A percentile compares a stretch with the other conserved stretches of the same genome.
phyloP scores from a whole-genome alignment of 2,888 invertebrate species.

The Pristionchus fissidentatus region DNA sequence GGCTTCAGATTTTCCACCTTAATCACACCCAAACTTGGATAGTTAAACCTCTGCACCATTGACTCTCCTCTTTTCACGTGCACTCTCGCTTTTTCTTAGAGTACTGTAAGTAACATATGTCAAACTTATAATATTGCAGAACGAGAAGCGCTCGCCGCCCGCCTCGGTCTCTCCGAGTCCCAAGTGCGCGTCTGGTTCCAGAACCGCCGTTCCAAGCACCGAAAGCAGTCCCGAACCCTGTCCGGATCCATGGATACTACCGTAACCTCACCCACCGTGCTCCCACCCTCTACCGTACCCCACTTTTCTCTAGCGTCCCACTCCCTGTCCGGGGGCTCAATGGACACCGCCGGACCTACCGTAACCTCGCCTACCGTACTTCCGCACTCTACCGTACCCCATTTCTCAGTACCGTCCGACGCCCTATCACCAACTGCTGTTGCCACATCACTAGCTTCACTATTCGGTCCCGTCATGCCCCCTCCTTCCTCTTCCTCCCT shows the following conservation, averaged over 20 bases:
- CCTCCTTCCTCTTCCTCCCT: background rate
- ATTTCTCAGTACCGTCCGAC: background rate
- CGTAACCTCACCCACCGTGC: background rate
- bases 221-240: background rate
- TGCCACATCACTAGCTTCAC: background rate
- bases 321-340: background rate
- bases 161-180: background rate
- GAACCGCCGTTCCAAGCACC: constrained; percentile 15
- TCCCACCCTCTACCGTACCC: background rate
- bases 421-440: no score
- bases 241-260: constrained; percentile 14
- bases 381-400: background rate
- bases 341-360: background rate
- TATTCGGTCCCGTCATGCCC: background rate
- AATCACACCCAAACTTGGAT: no score
- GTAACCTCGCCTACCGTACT: background rate
- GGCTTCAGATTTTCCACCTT: no score
- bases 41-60: no score
- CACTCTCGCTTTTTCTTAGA: no score
- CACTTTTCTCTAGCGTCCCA: background rate
- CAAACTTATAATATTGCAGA: no score
- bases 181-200: constrained; percentile 35
- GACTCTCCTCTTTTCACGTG: no score
- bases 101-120: no score
- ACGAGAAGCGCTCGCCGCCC: background rate